Percentiles rank a stretch among this genome's conserved stretches.
Evolutionary conservation across 1,140 invertebrate species (phyloP).

Genomic region (Pseudomyrmex dendroicus): DNA sequence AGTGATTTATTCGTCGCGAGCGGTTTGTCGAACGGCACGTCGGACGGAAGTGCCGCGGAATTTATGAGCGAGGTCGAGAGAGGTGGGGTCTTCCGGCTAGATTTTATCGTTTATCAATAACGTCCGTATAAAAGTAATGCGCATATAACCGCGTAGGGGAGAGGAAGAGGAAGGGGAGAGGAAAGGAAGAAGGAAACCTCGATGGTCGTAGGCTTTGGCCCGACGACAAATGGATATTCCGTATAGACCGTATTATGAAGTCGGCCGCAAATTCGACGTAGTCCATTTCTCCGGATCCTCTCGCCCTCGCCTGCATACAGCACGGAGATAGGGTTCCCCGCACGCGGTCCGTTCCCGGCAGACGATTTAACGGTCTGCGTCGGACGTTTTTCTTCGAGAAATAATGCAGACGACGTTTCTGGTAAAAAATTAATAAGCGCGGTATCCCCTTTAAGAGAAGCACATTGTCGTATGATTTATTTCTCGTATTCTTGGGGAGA

Average conservation of each 20-base stretch:
- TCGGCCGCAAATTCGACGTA: conserved; percentile 66
- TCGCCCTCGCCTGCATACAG: background rate
- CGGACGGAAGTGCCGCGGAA: conserved; percentile 75
- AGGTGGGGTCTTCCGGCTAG: conserved; percentile 73
- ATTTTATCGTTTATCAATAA: conserved; percentile 83
- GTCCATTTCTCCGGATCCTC: conserved; percentile 40
- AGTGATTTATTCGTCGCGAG: conserved; percentile 79
- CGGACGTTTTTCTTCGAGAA: conserved; percentile 56
- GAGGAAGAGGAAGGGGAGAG: too few species aligned
- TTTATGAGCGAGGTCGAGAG: conserved; percentile 71
- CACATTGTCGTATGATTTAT: conserved; percentile 26
- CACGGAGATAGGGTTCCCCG: conserved; percentile 35
- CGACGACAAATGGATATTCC: conserved; percentile 75
- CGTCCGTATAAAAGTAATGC: conserved; percentile 74
- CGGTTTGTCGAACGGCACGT: conserved; percentile 80
- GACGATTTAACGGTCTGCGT: conserved; percentile 59
- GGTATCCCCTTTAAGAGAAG: background rate
- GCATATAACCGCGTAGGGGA: background rate
- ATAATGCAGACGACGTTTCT: conserved; percentile 41
- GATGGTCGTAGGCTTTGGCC: conserved; percentile 48
- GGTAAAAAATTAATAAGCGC: conserved; percentile 50
- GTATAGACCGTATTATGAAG: conserved; percentile 71
- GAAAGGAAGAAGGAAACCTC: conserved; percentile 46
- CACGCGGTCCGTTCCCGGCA: conserved; percentile 42
- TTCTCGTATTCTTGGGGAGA: background rate